Evolutionary conservation across 2,797 vertebrate genomes (phyloP).

Genomic region (Crenichthys baileyi): DNA sequence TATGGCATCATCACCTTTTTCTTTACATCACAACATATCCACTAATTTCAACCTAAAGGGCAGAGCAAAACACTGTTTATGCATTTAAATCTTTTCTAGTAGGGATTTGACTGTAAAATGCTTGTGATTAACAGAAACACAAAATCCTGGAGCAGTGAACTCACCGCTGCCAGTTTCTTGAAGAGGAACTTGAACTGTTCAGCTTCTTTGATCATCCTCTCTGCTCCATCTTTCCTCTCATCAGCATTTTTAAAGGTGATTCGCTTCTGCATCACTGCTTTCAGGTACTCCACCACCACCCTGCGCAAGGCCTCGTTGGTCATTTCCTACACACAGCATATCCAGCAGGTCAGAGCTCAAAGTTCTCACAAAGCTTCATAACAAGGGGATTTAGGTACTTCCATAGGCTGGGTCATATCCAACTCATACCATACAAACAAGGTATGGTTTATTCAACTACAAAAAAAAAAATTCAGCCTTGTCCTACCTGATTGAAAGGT

Average conservation of each 20-base stretch:
- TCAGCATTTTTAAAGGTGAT: constrained; percentile 92
- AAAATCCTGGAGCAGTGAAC: constrained; percentile 54
- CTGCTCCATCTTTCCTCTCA: constrained; percentile 94
- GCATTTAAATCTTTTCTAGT: too few species aligned
- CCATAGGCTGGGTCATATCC: not conserved
- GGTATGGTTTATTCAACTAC: not conserved
- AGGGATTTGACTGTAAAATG: too few species aligned
- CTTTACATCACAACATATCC: too few species aligned
- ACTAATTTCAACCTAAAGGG: too few species aligned
- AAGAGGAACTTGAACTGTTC: constrained; percentile 95
- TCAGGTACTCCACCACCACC: constrained; percentile 94
- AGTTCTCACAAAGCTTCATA: not conserved
- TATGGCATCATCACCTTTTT: too few species aligned
- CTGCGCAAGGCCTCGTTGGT: constrained; percentile 89
- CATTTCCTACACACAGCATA: constrained; percentile 85
- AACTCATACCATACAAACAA: not conserved
- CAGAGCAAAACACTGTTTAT: too few species aligned
- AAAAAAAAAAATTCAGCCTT: not conserved
- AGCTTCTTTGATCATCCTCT: constrained; percentile 93
- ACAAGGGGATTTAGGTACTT: not conserved
- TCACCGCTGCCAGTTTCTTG: constrained; percentile 89
- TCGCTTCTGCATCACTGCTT: constrained; percentile 93
- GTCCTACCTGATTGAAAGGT: constrained; percentile 90
- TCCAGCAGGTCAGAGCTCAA: not conserved
- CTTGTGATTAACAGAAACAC: too few species aligned